Base-by-base conservation (phyloP, 30 jellyfish, hydroid and myxozoan species). In the Haliclystus octoradiatus region DNA sequence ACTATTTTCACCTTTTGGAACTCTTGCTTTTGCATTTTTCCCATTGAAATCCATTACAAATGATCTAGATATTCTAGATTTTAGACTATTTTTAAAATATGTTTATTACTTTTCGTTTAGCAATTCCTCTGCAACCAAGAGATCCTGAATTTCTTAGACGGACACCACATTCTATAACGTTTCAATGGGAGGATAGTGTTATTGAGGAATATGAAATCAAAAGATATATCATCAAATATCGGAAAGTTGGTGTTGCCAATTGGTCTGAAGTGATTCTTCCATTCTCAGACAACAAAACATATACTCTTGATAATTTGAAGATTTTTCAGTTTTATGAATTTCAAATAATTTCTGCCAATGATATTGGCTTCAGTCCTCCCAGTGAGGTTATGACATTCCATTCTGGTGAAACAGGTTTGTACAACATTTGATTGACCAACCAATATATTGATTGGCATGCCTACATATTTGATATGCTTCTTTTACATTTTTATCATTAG, bases 111-210 rank as follows among this genome's bases (percentile, higher is more conserved):
- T 9, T 7, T 62, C 4, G 73, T 25, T 2, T 65, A 80, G 93
- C 81, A 0, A 80, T 68, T 30, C 93, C 93, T 1, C 70, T 80
- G 33, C 34, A 80, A 14, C 93, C 93, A 34, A 52, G 79, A 7
- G 65, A 1, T 28, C 85, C 93, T 3, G 33, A 26, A 47, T 61
- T 64, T 14, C 81, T 80, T 2, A 33, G 28, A 31, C 13, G 32
- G 14, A 72, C 74, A n/a, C 62, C 72, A 26, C 50, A 61, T 50
- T 80, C 93, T 34, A 67, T 80, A 2, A 80, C 93, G 2, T 53
- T 80, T 26, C 65, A 78, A 3, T 80, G 93, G 93, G 35, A 66
- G 19, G 34, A 33, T 19, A 71, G 47, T 51, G 15, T 9, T 25
- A 2, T 33, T n/a, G 85, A 80, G 49, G 34, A 27, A 33, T 3